Base-by-base conservation (phyloP, 2,113 vertebrate species). In the Anthoscopus minutus region DNA sequence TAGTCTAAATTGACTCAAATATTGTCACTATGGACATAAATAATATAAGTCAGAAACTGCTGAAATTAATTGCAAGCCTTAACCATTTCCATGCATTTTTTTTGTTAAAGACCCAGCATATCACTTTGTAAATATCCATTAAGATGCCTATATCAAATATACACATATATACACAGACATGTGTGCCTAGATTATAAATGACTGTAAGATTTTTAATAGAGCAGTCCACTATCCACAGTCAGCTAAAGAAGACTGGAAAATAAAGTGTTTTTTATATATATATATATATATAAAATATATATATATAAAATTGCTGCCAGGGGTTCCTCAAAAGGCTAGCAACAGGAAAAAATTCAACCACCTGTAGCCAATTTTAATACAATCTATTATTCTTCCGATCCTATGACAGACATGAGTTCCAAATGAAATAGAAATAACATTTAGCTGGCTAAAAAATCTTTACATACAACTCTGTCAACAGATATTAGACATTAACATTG, bases 391-490 rank as follows among this genome's bases (percentile, higher is more conserved):
- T 95, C 77, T 94, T 96, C 77, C 25, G 15, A 56, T 92, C 64
- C 62, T 72, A n/a, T 93, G 93, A 96, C 81, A 97, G 81, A 94
- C 66, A 20, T 21, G 89, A 78, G 58, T 93, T 94, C 89, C 81
- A 84, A 95, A 81, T 81, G 86, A 97, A 96, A 93, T 11, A 93
- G 79, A 96, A 96, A 96, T 66, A 96, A 96, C 89, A 97, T 94
- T 94, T 94, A 86, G 86, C 88, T 94, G 84, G 65, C 83, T 96
- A 94, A 96, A 96, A 95, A 85, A 93, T 89, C 91, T 96, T 96
- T 96, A 89, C 67, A 91, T 81, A 61, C 45, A 95, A 70, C 83
- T 96, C 88, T 96, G 93, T 92, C 87, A 97, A 89, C 92, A 97
- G 66, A 91, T 72, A 94, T 95, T 95, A 90, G 87, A 82, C 92